Percentiles rank a stretch among this genome's conserved stretches.
Evolutionary conservation across 2,797 vertebrate species (phyloP).

Genomic region (Coendou prehensilis): DNA sequence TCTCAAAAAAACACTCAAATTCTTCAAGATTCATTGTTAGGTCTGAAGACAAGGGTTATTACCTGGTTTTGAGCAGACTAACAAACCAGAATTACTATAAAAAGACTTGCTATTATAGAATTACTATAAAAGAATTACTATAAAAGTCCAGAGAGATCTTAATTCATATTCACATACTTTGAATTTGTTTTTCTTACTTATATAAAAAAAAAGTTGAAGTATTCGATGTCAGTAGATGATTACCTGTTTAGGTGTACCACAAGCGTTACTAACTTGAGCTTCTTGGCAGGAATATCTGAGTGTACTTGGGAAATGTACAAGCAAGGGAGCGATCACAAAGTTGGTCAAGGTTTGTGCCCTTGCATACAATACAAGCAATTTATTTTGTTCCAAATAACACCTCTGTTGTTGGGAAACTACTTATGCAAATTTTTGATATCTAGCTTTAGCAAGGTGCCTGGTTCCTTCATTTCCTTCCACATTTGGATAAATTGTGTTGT

Average conservation of each 20-base stretch:
- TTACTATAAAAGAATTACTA: conserved; percentile 33
- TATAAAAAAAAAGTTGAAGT: background rate
- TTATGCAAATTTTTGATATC: conserved; percentile 87
- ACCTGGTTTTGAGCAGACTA: conserved; percentile 40
- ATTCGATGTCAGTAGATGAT: background rate
- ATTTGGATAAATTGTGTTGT: conserved; percentile 82
- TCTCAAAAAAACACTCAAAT: conserved; percentile 61
- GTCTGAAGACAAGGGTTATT: conserved; percentile 54
- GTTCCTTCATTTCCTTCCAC: conserved; percentile 81
- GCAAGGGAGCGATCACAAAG: conserved; percentile 65
- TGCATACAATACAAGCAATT: conserved; percentile 84
- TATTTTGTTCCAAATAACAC: conserved; percentile 85
- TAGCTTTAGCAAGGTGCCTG: conserved; percentile 83
- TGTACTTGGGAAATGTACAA: background rate
- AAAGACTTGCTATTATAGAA: background rate
- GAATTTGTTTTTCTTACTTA: conserved; percentile 48
- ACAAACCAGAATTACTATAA: conserved; percentile 54
- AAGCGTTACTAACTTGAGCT: background rate
- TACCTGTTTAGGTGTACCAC: background rate
- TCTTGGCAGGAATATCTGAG: conserved; percentile 46
- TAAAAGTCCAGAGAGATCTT: conserved; percentile 11
- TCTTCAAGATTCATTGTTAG: conserved; percentile 35
- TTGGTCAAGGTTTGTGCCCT: conserved; percentile 83
- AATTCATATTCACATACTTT: conserved; percentile 34
- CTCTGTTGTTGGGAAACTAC: conserved; percentile 82